Conservation (phyloP, 2,888 invertebrate genomes). For the Branchipolynoe longqiensis region DNA sequence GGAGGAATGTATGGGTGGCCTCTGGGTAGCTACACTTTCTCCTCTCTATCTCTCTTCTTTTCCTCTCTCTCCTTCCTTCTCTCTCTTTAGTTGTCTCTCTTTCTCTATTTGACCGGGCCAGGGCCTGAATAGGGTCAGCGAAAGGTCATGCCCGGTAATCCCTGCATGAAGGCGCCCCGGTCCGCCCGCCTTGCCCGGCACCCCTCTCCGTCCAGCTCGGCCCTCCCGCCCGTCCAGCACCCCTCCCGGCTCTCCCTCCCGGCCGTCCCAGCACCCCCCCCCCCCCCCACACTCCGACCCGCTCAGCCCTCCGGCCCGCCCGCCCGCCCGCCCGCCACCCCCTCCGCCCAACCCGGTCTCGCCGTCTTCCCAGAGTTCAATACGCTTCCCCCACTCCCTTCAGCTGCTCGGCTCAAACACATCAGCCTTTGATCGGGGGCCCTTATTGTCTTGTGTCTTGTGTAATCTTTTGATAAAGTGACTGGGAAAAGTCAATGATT, state of each 20-base stretch:
- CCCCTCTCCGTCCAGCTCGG: background rate
- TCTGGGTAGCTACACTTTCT: too few relatives aligned
- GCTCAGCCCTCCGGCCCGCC: background rate
- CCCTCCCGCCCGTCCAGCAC: background rate
- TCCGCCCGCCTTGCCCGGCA: background rate
- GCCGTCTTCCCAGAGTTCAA: too few relatives aligned
- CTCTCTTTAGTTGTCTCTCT: too few relatives aligned
- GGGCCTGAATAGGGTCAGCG: background rate
- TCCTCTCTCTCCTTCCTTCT: too few relatives aligned
- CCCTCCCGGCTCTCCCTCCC: constrained; percentile 38
- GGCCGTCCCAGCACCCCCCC: too few relatives aligned
- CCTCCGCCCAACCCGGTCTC: too few relatives aligned
- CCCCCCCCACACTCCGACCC: background rate
- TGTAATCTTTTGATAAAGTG: constrained; percentile 56
- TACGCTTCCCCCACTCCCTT: background rate
- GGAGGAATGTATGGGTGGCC: too few relatives aligned
- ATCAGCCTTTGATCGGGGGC: constrained; percentile 39
- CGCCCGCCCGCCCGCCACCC: constrained; percentile 19
- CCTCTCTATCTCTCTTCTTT: too few relatives aligned
- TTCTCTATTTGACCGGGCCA: constrained; percentile 30
- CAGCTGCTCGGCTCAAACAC: constrained; percentile 33
- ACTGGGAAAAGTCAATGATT: constrained; percentile 55
- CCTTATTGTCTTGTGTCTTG: constrained; percentile 43
- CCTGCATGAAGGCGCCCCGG: background rate
- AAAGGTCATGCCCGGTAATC: constrained; percentile 4